Conservation (phyloP, 2,888 invertebrate genomes). For the Prosapia bicincta region DNA sequence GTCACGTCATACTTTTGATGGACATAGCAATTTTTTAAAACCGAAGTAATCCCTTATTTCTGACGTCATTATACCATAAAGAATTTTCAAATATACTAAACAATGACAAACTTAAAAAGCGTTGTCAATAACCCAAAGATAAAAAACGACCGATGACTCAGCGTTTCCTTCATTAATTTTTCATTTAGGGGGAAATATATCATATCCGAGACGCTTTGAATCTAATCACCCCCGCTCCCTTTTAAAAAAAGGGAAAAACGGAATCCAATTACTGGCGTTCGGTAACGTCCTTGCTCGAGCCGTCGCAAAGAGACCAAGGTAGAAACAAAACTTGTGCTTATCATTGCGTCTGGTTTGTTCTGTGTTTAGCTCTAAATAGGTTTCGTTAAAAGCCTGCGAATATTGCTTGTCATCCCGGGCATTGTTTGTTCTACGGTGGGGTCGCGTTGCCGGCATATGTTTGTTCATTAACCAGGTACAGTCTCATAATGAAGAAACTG, state of each 20-base stretch:
- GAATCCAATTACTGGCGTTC: slow-evolving; percentile 18
- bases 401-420: background rate
- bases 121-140: too few species aligned
- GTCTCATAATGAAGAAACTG: background rate
- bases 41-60: too few species aligned
- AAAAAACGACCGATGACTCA: slow-evolving; percentile 23
- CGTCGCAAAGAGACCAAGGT: background rate
- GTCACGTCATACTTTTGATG: too few species aligned
- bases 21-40: too few species aligned
- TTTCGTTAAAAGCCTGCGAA: background rate
- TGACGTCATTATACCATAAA: too few species aligned
- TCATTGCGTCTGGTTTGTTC: background rate
- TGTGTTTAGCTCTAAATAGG: background rate
- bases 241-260: slow-evolving; percentile 8
- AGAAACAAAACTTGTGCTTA: background rate
- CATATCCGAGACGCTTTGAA: slow-evolving; percentile 14
- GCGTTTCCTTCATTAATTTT: slow-evolving; percentile 28
- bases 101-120: too few species aligned
- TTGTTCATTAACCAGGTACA: background rate
- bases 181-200: slow-evolving; percentile 27
- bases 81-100: too few species aligned
- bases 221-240: slow-evolving; percentile 1
- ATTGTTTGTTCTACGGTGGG: background rate
- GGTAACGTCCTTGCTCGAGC: background rate
- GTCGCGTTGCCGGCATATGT: background rate